These are phyloP conservation scores for Anthopleura sola DNA, from an alignment of 64 coral and sea anemone genomes.

Conservation along the genomic window DNA sequence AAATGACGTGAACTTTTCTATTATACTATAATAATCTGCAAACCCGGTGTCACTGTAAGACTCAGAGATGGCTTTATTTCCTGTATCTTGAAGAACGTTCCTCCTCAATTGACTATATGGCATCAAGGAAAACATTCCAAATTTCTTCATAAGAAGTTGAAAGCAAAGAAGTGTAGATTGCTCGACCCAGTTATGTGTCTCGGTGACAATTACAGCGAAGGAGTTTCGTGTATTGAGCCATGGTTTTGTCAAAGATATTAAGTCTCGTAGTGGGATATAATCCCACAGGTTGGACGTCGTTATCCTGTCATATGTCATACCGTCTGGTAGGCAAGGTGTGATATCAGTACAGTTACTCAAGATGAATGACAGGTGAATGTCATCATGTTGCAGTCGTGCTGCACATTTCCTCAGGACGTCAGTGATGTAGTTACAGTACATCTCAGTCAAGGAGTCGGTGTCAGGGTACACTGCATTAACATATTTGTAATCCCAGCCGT, in stretches of 20 bases:
- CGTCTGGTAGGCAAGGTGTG: constrained; percentile 1
- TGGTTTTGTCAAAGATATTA: constrained; percentile 5
- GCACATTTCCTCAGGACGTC: constrained; percentile 31
- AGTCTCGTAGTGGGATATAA: not conserved
- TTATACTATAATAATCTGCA: constrained; percentile 23
- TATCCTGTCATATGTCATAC: constrained; percentile 32
- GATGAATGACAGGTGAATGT: constrained; percentile 38
- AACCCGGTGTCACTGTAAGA: not conserved
- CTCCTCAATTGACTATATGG: too few species aligned
- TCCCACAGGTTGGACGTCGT: constrained; percentile 47
- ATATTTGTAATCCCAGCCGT: constrained; percentile 36
- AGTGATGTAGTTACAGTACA: constrained; percentile 45
- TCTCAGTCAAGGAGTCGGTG: constrained; percentile 11
- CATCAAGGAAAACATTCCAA: too few species aligned
- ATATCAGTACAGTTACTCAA: constrained; percentile 42
- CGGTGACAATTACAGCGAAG: constrained; percentile 31
- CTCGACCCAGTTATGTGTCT: constrained; percentile 30
- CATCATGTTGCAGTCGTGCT: not conserved
- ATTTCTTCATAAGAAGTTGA: not conserved
- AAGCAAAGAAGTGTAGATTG: not conserved
- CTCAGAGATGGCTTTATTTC: not conserved
- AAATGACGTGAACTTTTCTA: not conserved
- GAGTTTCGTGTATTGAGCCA: constrained; percentile 14
- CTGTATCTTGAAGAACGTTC: constrained; percentile 37
- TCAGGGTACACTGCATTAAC: not conserved